Conservation (phyloP, 2,797 vertebrate genomes). For the Myripristis murdjan region DNA sequence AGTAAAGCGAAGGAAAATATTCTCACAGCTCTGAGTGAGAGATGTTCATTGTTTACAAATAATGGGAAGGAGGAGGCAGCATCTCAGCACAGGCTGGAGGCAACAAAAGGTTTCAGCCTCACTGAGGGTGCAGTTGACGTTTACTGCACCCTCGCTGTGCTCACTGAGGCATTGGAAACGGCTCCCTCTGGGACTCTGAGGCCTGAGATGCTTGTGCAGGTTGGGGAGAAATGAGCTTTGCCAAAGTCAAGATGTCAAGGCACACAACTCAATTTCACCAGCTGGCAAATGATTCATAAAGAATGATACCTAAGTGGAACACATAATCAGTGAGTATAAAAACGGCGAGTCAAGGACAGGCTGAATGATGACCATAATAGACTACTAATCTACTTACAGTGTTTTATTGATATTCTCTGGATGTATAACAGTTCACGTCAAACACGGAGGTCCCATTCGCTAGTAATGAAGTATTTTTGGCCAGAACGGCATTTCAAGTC, state of each 20-base stretch:
- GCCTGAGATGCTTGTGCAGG: neutral
- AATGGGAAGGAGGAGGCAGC: too few species aligned
- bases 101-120: neutral
- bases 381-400: neutral
- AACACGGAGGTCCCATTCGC: neutral
- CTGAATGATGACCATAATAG: neutral
- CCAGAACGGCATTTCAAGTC: neutral
- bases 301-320: neutral
- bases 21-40: too few species aligned
- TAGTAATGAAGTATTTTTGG: neutral
- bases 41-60: too few species aligned
- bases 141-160: neutral
- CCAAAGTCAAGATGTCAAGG: neutral
- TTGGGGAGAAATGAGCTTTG: neutral
- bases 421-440: neutral
- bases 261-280: neutral
- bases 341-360: slow-evolving; percentile 1
- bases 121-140: neutral
- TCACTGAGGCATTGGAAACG: slow-evolving; percentile 4
- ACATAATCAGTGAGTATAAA: neutral
- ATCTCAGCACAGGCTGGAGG: neutral
- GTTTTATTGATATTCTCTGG: slow-evolving; percentile 17
- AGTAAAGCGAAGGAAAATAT: neutral
- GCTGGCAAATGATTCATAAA: neutral
- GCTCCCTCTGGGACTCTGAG: neutral